Conservation (phyloP, 2,888 invertebrate species). For the Pherbina coryleti region DNA sequence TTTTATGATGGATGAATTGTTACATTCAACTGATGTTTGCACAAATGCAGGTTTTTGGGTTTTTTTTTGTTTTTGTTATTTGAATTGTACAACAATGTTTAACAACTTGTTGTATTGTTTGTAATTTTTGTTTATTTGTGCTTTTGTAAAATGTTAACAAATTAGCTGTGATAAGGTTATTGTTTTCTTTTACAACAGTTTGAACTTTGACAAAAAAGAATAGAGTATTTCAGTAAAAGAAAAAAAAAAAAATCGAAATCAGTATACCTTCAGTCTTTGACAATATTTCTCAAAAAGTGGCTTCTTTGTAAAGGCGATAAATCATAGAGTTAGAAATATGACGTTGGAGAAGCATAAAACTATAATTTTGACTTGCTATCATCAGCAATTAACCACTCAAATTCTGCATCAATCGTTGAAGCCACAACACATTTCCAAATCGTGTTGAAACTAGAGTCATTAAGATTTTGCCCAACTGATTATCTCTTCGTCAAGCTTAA, state of each 20-base stretch:
- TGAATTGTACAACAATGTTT: background rate
- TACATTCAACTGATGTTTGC: constrained; percentile 18
- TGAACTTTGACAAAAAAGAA: background rate
- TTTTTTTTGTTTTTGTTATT: constrained; percentile 7
- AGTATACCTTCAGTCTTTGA: background rate
- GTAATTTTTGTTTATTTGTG: background rate
- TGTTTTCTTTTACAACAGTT: background rate
- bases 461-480: constrained; percentile 34
- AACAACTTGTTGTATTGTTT: constrained; percentile 28
- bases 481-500: background rate
- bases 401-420: background rate
- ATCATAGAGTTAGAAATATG: too few relatives aligned
- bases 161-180: constrained; percentile 22
- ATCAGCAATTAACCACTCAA: background rate
- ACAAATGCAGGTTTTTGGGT: constrained; percentile 14
- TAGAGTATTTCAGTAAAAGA: background rate
- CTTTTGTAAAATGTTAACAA: background rate
- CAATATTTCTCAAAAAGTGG: background rate
- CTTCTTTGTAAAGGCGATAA: background rate
- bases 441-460: constrained; percentile 19
- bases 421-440: background rate
- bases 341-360: too few relatives aligned
- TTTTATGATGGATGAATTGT: constrained; percentile 2
- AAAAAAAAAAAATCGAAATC: background rate
- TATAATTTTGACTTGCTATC: background rate